Conservation (phyloP, 2,113 vertebrate genomes). For the Tupaia tana region DNA sequence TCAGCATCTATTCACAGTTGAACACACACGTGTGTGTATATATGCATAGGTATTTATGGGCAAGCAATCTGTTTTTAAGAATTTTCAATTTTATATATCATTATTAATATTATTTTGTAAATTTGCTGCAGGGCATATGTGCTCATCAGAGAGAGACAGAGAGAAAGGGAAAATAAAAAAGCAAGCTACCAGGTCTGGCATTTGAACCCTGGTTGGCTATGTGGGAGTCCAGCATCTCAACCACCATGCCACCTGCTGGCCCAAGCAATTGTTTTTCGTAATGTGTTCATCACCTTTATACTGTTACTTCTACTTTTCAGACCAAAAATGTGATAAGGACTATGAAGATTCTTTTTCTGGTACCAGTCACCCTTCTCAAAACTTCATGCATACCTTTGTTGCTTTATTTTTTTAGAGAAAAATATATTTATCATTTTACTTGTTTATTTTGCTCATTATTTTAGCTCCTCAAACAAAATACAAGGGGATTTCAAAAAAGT, state of each 20-base stretch:
- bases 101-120: too few relatives aligned
- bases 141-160: too few relatives aligned
- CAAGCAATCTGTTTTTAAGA: neutral
- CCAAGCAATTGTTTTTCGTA: neutral
- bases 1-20: neutral
- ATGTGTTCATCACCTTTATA: neutral
- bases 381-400: neutral
- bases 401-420: neutral
- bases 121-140: too few relatives aligned
- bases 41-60: neutral
- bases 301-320: neutral
- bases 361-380: neutral
- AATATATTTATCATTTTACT: neutral
- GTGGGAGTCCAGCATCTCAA: too few relatives aligned
- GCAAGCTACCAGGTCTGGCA: too few relatives aligned
- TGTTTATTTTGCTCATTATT: neutral
- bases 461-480: neutral
- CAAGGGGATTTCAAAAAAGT: too few relatives aligned
- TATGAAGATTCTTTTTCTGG: neutral
- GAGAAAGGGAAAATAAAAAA: too few relatives aligned
- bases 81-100: too few relatives aligned
- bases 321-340: neutral
- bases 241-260: too few relatives aligned
- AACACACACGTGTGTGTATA: neutral
- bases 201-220: too few relatives aligned